These are phyloP conservation scores for Balaenoptera acutorostrata DNA, from an alignment of 2,113 vertebrate genomes.

Conservation along the genomic window DNA sequence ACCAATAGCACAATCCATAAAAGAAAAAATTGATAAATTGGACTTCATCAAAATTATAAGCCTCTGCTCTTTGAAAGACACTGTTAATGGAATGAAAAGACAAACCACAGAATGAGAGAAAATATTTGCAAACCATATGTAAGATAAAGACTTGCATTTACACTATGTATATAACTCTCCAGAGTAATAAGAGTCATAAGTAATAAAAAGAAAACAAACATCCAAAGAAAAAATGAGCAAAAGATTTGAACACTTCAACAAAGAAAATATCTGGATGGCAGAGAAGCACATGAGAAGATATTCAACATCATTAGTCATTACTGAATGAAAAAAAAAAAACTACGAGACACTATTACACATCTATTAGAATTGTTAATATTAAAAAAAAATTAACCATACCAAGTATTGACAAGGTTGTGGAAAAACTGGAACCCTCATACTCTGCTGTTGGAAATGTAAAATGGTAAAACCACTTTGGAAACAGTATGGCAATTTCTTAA, in stretches of 20 bases:
- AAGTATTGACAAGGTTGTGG: background rate
- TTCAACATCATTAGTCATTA: background rate
- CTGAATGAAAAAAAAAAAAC: background rate
- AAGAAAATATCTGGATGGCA: background rate
- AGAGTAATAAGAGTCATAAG: background rate
- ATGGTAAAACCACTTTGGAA: background rate
- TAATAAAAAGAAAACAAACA: slow-evolving; percentile 1
- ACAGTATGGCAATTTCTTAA: background rate
- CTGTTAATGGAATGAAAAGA: background rate
- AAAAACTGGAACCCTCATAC: background rate
- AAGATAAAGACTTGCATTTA: background rate
- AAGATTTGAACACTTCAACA: background rate
- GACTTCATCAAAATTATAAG: background rate
- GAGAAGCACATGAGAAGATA: background rate
- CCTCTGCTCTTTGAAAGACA: background rate
- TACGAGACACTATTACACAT: background rate
- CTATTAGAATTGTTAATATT: background rate
- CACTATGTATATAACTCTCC: background rate
- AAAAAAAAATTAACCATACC: background rate
- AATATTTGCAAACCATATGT: background rate
- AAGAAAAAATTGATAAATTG: background rate
- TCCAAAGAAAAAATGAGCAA: background rate
- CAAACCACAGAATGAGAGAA: background rate
- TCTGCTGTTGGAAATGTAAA: background rate
- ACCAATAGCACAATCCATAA: background rate